Evolutionary conservation across 2,113 vertebrate genomes (phyloP).

Genomic region (Electrona antarctica): DNA sequence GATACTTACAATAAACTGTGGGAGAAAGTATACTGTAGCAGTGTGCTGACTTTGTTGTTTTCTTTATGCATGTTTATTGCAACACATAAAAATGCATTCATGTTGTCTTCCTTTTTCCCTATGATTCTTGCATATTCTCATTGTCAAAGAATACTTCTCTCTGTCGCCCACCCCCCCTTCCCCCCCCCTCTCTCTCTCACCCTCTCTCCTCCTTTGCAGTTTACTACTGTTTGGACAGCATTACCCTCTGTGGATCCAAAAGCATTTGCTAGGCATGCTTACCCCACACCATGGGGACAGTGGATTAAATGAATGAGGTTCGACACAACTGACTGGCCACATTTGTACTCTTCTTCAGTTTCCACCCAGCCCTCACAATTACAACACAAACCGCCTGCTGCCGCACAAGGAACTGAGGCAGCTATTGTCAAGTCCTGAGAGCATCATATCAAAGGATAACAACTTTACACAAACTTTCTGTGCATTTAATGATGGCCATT

Average conservation of each 20-base stretch:
- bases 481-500: too few relatives aligned
- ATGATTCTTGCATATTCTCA: neutral
- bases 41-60: constrained; percentile 15
- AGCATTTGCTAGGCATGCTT: constrained; percentile 26
- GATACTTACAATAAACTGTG: too few relatives aligned
- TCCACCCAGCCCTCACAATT: constrained; percentile 16
- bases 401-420: neutral
- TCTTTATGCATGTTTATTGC: constrained; percentile 14
- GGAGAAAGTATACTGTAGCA: too few relatives aligned
- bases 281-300: constrained; percentile 18
- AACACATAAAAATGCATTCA: neutral
- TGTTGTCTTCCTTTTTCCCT: constrained; percentile 12
- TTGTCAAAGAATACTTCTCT: neutral
- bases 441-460: neutral
- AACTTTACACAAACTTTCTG: neutral
- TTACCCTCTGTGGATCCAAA: constrained; percentile 4
- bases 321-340: constrained; percentile 14
- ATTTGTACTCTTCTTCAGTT: constrained; percentile 12
- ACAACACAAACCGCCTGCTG: constrained; percentile 12
- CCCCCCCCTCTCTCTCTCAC: constrained; percentile 9
- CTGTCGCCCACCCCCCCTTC: neutral
- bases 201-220: constrained; percentile 17
- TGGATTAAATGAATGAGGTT: constrained; percentile 27
- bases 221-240: constrained; percentile 23
- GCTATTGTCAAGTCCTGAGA: neutral